phyloP scores from a whole-genome alignment of 1,140 invertebrate species.

The Trachymyrmex septentrionalis region DNA sequence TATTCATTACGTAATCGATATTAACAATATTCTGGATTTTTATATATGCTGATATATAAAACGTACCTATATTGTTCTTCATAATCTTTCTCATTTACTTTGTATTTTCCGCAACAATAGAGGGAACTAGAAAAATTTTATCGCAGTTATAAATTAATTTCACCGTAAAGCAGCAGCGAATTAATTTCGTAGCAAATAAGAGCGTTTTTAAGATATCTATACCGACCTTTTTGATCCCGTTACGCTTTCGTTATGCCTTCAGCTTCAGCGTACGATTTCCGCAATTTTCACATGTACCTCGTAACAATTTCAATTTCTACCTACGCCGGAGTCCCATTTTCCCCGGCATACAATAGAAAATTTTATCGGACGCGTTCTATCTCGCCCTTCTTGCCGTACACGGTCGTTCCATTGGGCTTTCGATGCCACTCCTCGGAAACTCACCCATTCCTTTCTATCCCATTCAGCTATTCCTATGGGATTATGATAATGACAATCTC shows the following conservation, averaged over 20 bases:
- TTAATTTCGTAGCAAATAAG: conserved; percentile 40
- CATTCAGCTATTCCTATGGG: conserved; percentile 63
- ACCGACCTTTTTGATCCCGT: conserved; percentile 51
- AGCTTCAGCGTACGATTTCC: conserved; percentile 56
- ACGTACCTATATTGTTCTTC: background rate
- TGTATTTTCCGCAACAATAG: background rate
- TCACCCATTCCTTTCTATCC: conserved; percentile 44
- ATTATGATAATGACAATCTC: conserved; percentile 73
- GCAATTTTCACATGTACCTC: conserved; percentile 71
- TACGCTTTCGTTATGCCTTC: conserved; percentile 46
- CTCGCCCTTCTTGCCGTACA: conserved; percentile 28
- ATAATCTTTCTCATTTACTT: background rate
- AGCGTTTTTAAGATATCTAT: conserved; percentile 7
- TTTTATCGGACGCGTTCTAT: conserved; percentile 72
- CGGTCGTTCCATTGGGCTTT: conserved; percentile 34
- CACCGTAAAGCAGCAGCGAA: background rate
- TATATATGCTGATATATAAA: background rate
- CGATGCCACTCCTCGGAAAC: conserved; percentile 5
- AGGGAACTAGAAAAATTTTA: background rate
- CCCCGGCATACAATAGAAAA: conserved; percentile 68
- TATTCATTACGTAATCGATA: background rate
- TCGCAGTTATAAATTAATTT: conserved; percentile 5
- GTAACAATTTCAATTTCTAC: conserved; percentile 76
- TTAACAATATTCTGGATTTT: background rate
- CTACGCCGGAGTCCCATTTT: conserved; percentile 65